Base-by-base conservation (phyloP, 2,797 vertebrate genomes). In the Scolopax rusticola region DNA sequence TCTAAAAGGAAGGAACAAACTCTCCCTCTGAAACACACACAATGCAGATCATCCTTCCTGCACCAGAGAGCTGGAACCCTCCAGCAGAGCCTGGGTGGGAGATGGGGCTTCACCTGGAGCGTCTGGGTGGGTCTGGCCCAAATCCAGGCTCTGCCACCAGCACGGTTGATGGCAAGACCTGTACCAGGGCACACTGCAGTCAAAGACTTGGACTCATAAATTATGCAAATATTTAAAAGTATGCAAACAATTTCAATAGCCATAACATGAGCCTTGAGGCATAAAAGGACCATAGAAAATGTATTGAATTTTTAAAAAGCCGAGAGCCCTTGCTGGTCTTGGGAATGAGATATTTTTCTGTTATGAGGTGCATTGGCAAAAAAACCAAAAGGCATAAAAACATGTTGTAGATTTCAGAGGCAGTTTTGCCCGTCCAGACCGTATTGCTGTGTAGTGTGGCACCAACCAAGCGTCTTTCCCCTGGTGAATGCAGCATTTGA, bases 31-130 rank as follows among this genome's bases (percentile, higher is more conserved):
- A 20, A 9, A 19, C 11, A 2, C 2, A 1, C 0, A 0, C 7
- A 8, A 5, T 45, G 16, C 56, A 3, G 33, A 13, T 45, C 15
- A 0, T 45, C 51, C 36, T 30, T 43, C 51, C 67, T 15, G 45
- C 8, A 0, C 48, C 1, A 0, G 20, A 0, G 59, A 32, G 50
- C 65, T 6, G 0, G 33, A 50, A 19, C 47, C 13, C 0, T 2
- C 3, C 7, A 3, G n/a, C 71, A 36, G 36, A 23, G 53, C 25
- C 50, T 16, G 51, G 18, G 28, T 28, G 38, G 59, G 83, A 38
- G 43, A 17, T 0, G 14, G 33, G 61, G 73, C 9, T 77, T 59
- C 4, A 1, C 0, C 2, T 0, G 3, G 18, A 15, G 15, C 36
- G 1, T 32, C 40, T 19, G 33, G 16, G 0, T 2, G 6, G 32